Evolutionary conservation across 1,140 invertebrate species (phyloP).

Genomic region (Cotesia chilonis): DNA sequence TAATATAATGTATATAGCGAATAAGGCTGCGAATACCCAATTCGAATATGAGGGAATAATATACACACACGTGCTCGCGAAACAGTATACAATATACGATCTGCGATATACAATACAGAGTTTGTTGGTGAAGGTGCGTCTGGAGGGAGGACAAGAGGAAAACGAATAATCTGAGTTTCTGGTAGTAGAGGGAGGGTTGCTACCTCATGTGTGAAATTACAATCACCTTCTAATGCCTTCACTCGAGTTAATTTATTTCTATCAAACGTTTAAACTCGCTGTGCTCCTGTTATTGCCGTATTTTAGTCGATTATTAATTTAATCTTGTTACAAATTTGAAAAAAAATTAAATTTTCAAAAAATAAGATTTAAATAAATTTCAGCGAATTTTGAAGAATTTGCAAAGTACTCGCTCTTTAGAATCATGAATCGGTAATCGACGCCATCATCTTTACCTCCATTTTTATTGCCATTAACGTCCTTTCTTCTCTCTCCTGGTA

Average conservation of each 20-base stretch:
- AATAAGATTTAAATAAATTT: too few relatives aligned
- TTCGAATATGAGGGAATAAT: not conserved
- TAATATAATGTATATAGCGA: not conserved
- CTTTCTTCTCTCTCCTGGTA: not conserved
- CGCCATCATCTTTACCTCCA: too few relatives aligned
- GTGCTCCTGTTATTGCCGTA: too few relatives aligned
- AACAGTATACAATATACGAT: too few relatives aligned
- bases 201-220: constrained; percentile 59
- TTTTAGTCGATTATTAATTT: too few relatives aligned
- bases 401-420: too few relatives aligned
- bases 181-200: constrained; percentile 27
- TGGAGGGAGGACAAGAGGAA: constrained; percentile 29
- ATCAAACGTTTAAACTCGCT: not conserved
- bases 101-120: too few relatives aligned
- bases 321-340: too few relatives aligned
- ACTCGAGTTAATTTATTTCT: constrained; percentile 37
- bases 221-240: constrained; percentile 53
- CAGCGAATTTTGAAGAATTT: too few relatives aligned
- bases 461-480: not conserved
- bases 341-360: too few relatives aligned
- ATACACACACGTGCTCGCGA: not conserved
- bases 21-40: not conserved
- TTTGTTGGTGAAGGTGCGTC: not conserved
- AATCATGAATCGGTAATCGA: too few relatives aligned
- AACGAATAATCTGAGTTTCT: constrained; percentile 11